These are phyloP conservation scores for Chitala chitala DNA, from an alignment of 2,113 vertebrate genomes.

Conservation along the genomic window DNA sequence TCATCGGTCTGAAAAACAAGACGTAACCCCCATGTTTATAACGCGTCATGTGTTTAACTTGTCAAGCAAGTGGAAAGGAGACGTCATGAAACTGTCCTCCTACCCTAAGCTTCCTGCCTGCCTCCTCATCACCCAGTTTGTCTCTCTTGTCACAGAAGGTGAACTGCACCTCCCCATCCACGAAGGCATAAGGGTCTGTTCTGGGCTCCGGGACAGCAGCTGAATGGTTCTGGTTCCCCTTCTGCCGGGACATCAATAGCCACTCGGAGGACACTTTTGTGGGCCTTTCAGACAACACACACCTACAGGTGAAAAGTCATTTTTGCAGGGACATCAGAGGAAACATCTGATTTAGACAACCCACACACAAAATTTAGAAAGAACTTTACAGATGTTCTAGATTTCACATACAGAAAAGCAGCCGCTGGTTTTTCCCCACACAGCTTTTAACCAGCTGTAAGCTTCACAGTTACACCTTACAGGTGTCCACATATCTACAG, in stretches of 20 bases:
- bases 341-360: conserved; percentile 74
- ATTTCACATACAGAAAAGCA: too few species aligned
- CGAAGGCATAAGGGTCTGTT: conserved; percentile 94
- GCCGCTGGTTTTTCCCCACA: too few species aligned
- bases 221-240: conserved; percentile 82
- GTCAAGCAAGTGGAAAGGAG: conserved; percentile 6
- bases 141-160: conserved; percentile 92
- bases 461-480: too few species aligned
- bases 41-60: conserved; percentile 54
- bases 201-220: conserved; percentile 73
- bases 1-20: too few species aligned
- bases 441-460: too few species aligned
- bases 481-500: too few species aligned
- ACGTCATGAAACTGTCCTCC: conserved; percentile 20
- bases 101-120: conserved; percentile 90
- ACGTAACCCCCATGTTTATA: too few species aligned
- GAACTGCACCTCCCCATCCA: conserved; percentile 91
- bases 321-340: too few species aligned
- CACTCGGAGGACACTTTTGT: conserved; percentile 92
- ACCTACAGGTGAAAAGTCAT: too few species aligned
- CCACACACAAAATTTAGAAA: too few species aligned
- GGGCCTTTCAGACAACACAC: conserved; percentile 79
- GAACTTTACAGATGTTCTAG: too few species aligned
- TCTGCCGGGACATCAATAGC: conserved; percentile 80
- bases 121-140: conserved; percentile 78